A percentile compares a stretch with the other conserved stretches of the same genome.
These are phyloP conservation scores for Neodiprion pinetum DNA, from an alignment of 1,140 invertebrate species.

Conservation along the genomic window DNA sequence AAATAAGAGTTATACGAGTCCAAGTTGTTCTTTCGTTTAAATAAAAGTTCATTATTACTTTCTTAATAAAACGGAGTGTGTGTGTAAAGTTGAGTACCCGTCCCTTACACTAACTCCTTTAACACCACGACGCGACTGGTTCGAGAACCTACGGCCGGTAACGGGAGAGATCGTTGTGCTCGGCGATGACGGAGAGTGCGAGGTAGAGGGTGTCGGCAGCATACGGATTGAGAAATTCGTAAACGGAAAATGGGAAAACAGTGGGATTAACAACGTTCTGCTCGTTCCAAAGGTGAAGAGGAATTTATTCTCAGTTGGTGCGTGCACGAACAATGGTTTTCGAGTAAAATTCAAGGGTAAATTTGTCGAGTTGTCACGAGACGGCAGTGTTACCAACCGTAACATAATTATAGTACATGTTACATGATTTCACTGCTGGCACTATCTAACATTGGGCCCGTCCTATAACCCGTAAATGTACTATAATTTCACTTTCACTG, in stretches of 20 bases:
- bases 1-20: no score
- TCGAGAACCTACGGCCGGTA: conserved; percentile 1
- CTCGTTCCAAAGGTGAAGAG: conserved; percentile 33
- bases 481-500: no score
- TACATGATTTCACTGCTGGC: no score
- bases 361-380: conserved; percentile 6
- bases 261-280: conserved; percentile 23
- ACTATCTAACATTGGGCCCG: no score
- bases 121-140: conserved; percentile 27
- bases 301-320: conserved; percentile 34
- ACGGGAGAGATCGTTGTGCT: conserved; percentile 25
- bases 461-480: no score
- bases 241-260: conserved; percentile 24
- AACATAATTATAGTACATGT: no score
- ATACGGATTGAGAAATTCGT: conserved; percentile 25
- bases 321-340: conserved; percentile 25
- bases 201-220: conserved; percentile 26
- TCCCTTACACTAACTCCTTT: no score
- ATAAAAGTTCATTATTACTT: no score
- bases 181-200: conserved; percentile 27
- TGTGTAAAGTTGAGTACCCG: no score
- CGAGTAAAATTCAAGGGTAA: conserved; percentile 21
- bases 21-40: no score
- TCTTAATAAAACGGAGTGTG: no score
- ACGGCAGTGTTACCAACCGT: no score